Conservation (phyloP, 2,888 invertebrate species). For the Sialis lutaria region DNA sequence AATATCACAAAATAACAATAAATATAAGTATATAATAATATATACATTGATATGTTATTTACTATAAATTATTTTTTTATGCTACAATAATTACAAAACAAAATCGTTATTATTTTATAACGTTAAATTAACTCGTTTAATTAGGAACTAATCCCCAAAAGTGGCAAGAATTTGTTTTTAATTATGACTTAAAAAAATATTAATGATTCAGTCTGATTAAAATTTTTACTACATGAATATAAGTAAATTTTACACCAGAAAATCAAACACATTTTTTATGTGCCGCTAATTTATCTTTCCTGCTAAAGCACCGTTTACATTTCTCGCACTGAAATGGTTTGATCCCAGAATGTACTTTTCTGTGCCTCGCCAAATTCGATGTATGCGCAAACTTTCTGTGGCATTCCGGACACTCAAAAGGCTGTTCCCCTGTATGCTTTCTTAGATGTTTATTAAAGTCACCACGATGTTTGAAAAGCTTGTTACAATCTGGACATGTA, state of each 20-base stretch:
- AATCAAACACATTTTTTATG: conserved; percentile 18
- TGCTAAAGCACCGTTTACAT: conserved; percentile 20
- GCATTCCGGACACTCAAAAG: conserved; percentile 19
- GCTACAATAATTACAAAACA: too few relatives aligned
- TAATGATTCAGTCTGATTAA: not conserved
- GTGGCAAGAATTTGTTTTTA: too few relatives aligned
- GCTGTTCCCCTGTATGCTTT: conserved; percentile 23
- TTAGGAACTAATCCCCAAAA: too few relatives aligned
- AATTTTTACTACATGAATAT: not conserved
- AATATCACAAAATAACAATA: too few relatives aligned
- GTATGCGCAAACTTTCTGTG: conserved; percentile 24
- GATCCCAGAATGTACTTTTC: conserved; percentile 58
- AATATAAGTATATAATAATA: too few relatives aligned
- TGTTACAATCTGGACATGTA: conserved; percentile 19
- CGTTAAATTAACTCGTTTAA: too few relatives aligned
- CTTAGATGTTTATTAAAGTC: conserved; percentile 23
- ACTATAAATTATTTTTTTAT: too few relatives aligned
- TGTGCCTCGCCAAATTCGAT: conserved; percentile 58
- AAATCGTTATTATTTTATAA: too few relatives aligned
- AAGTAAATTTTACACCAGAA: not conserved
- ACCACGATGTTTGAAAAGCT: conserved; percentile 21
- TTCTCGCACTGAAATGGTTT: conserved; percentile 37
- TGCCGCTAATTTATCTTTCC: conserved; percentile 22
- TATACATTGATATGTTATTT: too few relatives aligned
- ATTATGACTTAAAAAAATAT: too few relatives aligned